Evolutionary conservation across 2,888 invertebrate genomes (phyloP).

Genomic region (Acleris cristana): DNA sequence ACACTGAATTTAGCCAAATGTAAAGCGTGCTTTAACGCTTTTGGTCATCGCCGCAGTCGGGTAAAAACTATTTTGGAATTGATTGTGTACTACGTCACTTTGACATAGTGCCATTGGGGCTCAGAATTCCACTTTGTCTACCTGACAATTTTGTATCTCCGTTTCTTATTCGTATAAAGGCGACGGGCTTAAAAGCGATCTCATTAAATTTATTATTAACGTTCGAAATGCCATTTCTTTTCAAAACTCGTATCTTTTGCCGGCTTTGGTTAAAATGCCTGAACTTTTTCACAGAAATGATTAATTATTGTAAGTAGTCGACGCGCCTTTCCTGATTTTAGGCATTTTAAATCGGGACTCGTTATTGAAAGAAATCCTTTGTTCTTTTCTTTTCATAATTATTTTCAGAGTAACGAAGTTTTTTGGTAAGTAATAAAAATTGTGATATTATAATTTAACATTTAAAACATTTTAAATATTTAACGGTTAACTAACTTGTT

Average conservation of each 20-base stretch:
- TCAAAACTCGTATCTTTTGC: slow-evolving; percentile 10
- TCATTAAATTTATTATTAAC: slow-evolving; percentile 25
- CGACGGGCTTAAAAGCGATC: not conserved
- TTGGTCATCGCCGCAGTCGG: too few species aligned
- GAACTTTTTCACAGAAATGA: slow-evolving; percentile 17
- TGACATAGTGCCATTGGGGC: too few species aligned
- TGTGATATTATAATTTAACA: too few species aligned
- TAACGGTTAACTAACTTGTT: too few species aligned
- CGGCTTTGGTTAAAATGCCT: slow-evolving; percentile 9
- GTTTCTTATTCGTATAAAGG: not conserved
- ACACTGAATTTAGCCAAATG: too few species aligned
- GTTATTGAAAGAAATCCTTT: not conserved
- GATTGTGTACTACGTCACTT: too few species aligned
- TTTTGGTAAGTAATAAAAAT: not conserved
- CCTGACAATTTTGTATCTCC: too few species aligned
- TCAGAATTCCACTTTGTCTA: too few species aligned
- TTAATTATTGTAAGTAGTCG: slow-evolving; percentile 15
- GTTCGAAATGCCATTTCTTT: not conserved
- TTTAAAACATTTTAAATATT: too few species aligned
- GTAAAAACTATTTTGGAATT: too few species aligned
- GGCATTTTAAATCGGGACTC: slow-evolving; percentile 5
- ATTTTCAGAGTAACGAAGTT: not conserved
- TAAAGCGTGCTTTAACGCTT: too few species aligned
- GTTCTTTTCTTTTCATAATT: not conserved
- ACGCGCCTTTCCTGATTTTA: slow-evolving; percentile 6